Percentiles rank a stretch among this genome's conserved stretches.
Evolutionary conservation across 2,113 vertebrate species (phyloP).

Genomic region (Salvelinus sp.): DNA sequence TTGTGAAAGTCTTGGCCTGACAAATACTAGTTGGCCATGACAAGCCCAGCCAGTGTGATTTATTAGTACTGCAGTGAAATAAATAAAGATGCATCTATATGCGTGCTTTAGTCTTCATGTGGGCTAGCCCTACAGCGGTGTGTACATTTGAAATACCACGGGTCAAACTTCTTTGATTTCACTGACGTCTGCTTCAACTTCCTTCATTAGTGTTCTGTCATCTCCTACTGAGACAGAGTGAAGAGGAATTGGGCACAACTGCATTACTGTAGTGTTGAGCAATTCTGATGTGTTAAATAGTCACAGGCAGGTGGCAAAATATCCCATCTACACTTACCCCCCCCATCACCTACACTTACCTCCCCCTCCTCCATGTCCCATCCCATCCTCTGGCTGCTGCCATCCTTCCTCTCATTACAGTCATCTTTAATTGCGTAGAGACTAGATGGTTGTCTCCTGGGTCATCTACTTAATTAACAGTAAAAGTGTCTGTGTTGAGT

Average conservation of each 20-base stretch:
- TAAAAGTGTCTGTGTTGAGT: neutral
- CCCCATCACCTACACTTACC: neutral
- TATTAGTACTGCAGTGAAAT: constrained; percentile 25
- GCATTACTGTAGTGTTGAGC: neutral
- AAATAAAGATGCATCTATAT: constrained; percentile 2
- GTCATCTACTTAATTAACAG: constrained; percentile 40
- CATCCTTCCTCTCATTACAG: neutral
- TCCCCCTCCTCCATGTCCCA: neutral
- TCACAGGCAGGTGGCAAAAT: neutral
- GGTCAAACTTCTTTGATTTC: neutral
- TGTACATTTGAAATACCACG: constrained; percentile 22
- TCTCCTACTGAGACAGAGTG: neutral
- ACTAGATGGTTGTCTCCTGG: constrained; percentile 16
- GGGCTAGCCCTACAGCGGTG: neutral
- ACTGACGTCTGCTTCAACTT: constrained; percentile 20
- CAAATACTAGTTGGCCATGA: neutral
- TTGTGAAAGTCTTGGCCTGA: neutral
- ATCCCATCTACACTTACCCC: neutral
- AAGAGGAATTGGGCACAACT: neutral
- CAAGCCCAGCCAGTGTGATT: constrained; percentile 20
- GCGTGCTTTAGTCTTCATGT: neutral
- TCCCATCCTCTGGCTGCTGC: neutral
- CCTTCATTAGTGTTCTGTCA: neutral
- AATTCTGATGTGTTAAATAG: neutral
- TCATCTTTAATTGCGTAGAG: constrained; percentile 34